A percentile compares a stretch with the other conserved stretches of the same genome.
Evolutionary conservation across 2,797 vertebrate species (phyloP).

Genomic region (Pseudopleuronectes americanus): DNA sequence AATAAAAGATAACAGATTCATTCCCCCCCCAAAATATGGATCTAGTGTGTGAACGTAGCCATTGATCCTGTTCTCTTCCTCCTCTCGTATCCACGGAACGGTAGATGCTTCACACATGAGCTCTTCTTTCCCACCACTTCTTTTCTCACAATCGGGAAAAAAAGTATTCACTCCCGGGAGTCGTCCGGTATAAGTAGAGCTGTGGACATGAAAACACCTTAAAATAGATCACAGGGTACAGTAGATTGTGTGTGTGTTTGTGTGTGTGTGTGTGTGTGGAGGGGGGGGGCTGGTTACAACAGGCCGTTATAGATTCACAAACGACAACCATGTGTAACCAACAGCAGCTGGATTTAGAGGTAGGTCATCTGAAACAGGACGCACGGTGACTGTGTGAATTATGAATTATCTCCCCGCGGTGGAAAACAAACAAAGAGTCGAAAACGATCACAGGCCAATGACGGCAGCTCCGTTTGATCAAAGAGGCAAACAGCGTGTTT

Average conservation of each 20-base stretch:
- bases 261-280: not conserved
- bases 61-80: constrained; percentile 16
- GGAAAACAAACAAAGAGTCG: constrained; percentile 30
- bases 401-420: constrained; percentile 37
- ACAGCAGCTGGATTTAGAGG: constrained; percentile 23
- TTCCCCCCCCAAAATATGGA: no score
- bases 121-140: not conserved
- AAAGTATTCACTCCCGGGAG: constrained; percentile 13
- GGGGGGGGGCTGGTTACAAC: no score
- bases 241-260: not conserved
- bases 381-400: constrained; percentile 30
- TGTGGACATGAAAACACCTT: constrained; percentile 17
- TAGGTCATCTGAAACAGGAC: constrained; percentile 29
- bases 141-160: constrained; percentile 10
- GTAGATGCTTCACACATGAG: constrained; percentile 7
- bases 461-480: not conserved
- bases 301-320: not conserved
- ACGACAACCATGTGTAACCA: not conserved
- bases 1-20: no score
- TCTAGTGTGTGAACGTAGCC: no score
- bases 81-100: not conserved
- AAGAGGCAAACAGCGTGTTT: not conserved
- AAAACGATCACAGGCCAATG: constrained; percentile 13
- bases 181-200: constrained; percentile 6
- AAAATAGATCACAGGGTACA: constrained; percentile 24